A percentile compares a stretch with the other conserved stretches of the same genome.
phyloP scores from a whole-genome alignment of 2,888 invertebrate species.

The Germaria angustata region DNA sequence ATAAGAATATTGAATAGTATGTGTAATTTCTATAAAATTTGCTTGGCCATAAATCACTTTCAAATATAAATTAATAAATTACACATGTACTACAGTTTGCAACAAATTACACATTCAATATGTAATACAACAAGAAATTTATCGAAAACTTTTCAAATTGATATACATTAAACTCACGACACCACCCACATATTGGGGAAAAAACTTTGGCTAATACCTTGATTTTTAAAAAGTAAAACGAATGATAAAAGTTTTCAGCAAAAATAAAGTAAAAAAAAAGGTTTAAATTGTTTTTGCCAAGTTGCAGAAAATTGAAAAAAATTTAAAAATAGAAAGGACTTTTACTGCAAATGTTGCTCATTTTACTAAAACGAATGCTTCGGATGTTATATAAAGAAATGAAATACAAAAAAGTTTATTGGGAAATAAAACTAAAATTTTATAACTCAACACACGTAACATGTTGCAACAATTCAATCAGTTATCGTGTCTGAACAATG shows the following conservation, averaged over 20 bases:
- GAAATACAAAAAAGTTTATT: slow-evolving; percentile 28
- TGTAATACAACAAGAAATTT: slow-evolving; percentile 52
- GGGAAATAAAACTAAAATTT: slow-evolving; percentile 50
- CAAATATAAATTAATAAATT: slow-evolving; percentile 51
- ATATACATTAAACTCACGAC: slow-evolving; percentile 53
- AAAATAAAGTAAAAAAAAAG: slow-evolving; percentile 17
- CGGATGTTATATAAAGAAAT: slow-evolving; percentile 34
- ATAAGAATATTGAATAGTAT: background rate
- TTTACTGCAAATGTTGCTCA: slow-evolving; percentile 65
- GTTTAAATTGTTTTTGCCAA: too few species aligned
- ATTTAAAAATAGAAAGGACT: slow-evolving; percentile 35
- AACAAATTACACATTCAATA: slow-evolving; percentile 55
- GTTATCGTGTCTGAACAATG: slow-evolving; percentile 71
- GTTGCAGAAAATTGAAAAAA: background rate
- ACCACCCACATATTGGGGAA: slow-evolving; percentile 28
- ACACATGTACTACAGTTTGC: slow-evolving; percentile 45
- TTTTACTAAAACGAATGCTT: slow-evolving; percentile 51
- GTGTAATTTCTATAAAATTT: slow-evolving; percentile 14
- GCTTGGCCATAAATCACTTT: slow-evolving; percentile 43
- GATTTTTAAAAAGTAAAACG: slow-evolving; percentile 43
- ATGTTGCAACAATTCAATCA: slow-evolving; percentile 79
- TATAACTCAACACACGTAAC: slow-evolving; percentile 74
- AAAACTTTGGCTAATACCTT: slow-evolving; percentile 22
- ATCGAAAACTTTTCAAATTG: slow-evolving; percentile 60
- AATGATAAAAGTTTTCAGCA: background rate